A percentile compares a stretch with the other conserved stretches of the same genome.
Conservation (phyloP, 1,140 invertebrate genomes). For the Galendromus occidentalis region DNA sequence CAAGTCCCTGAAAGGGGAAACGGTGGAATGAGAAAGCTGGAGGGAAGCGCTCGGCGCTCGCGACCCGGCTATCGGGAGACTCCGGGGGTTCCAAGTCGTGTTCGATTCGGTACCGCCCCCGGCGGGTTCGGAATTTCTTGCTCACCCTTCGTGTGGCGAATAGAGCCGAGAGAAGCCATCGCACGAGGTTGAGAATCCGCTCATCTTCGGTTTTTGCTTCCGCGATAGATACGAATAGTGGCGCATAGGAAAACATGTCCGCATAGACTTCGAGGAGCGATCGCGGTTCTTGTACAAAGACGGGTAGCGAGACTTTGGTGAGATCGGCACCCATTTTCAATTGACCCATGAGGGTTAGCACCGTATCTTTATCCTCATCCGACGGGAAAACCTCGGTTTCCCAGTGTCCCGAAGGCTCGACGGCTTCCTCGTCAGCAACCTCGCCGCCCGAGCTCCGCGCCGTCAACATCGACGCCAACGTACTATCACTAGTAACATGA, state of each 20-base stretch:
- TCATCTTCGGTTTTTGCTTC: constrained; percentile 25
- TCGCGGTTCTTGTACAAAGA: constrained; percentile 35
- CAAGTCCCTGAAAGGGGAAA: constrained; percentile 28
- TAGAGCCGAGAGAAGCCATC: constrained; percentile 34
- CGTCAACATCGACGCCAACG: constrained; percentile 2
- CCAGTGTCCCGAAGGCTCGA: constrained; percentile 26
- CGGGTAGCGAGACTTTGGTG: constrained; percentile 35
- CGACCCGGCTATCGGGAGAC: too few relatives aligned
- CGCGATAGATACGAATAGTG: constrained; percentile 24
- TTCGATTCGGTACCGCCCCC: too few relatives aligned
- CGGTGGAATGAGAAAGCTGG: too few relatives aligned
- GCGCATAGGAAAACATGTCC: constrained; percentile 22
- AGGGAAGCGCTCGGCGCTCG: too few relatives aligned
- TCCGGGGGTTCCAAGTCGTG: too few relatives aligned
- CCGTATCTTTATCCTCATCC: constrained; percentile 34
- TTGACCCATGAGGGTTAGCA: constrained; percentile 35
- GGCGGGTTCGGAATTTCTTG: too few relatives aligned
- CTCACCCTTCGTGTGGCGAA: constrained; percentile 31
- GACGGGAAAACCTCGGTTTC: constrained; percentile 29
- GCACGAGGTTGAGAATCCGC: constrained; percentile 30
- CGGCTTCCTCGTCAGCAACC: constrained; percentile 25
- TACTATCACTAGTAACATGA: constrained; percentile 5
- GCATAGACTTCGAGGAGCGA: constrained; percentile 38
- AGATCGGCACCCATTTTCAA: constrained; percentile 38
- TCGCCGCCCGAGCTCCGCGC: neutral